Base-by-base conservation (phyloP, 1,140 invertebrate species). In the Temnothorax longispinosus region DNA sequence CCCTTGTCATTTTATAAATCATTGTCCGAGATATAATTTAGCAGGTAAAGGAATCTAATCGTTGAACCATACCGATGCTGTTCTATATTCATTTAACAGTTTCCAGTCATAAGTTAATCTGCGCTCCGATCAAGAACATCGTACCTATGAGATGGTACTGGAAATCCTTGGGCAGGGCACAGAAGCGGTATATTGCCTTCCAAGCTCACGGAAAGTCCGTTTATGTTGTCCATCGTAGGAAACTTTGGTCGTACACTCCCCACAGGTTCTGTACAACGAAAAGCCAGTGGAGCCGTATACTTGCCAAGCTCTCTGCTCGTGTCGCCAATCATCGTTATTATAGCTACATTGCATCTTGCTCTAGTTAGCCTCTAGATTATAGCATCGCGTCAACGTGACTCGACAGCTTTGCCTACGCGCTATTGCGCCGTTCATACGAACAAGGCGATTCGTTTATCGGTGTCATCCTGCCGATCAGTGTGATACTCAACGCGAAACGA, bases 241-340 rank as follows among this genome's bases (percentile, higher is more conserved):
- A 97, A 97, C 94, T 96, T 97, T 87, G 97, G 96, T 89, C 96
- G 96, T 87, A 96, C 96, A 92, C 96, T 96, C 88, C 96, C 96
- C 92, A 97, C 95, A 35, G 96, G 96, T 94, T 97, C 97, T 97
- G 96, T 82, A 38, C 84, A 93, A 92, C 93, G 88, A 93, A 92
- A 89, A 92, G 38, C 18, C 52, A 64, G 65, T 65, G 78, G 86
- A 71, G 81, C 41, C 41, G 35, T 58, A 56, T 69, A 47, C 56
- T 81, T 54, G 74, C 62, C 78, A 50, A 81, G 58, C 72, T 80
- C 75, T 56, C 50, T 38, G 27, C 78, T 71, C 50, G 47, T 35
- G 21, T 62, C 47, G 4, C 11, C 52, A 54, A 78, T 87, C 38
- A 82, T 77, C 56, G 15, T 84, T 87, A 87, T 86, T 71, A 41